Evolutionary conservation across 1,140 invertebrate genomes (phyloP).

Genomic region (Hydropsyche tenuis): DNA sequence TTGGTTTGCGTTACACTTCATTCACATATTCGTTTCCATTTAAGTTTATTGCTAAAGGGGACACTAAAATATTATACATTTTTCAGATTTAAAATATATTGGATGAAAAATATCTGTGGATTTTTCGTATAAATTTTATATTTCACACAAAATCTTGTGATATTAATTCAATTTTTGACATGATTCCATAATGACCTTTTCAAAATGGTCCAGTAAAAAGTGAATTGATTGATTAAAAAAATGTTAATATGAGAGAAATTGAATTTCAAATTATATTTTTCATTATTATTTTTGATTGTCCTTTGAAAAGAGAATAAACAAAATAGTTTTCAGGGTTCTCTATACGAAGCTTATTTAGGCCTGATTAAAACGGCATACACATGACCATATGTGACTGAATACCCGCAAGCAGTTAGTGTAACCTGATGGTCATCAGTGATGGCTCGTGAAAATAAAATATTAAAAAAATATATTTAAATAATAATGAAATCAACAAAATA

Average conservation of each 20-base stretch:
- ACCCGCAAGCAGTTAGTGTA: constrained; percentile 31
- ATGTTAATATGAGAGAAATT: too few species aligned
- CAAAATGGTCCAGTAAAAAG: too few species aligned
- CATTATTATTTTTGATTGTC: too few species aligned
- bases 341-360: constrained; percentile 49
- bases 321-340: constrained; percentile 30
- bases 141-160: too few species aligned
- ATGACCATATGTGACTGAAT: constrained; percentile 43
- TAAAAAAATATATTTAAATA: too few species aligned
- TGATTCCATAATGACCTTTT: too few species aligned
- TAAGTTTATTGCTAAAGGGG: constrained; percentile 39
- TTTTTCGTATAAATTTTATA: neutral
- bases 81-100: neutral
- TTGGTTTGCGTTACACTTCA: constrained; percentile 44
- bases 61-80: constrained; percentile 21
- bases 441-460: neutral
- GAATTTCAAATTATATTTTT: neutral
- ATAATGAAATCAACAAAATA: neutral
- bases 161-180: too few species aligned
- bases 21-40: constrained; percentile 44
- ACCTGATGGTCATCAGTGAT: neutral
- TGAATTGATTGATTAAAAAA: too few species aligned
- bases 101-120: neutral
- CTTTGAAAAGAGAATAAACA: too few species aligned
- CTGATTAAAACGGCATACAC: constrained; percentile 45